Evolutionary conservation across 2,888 invertebrate species (phyloP), one percentile per base, ranked within the genome.

Genomic region (Oxystoma pomonae): DNA sequence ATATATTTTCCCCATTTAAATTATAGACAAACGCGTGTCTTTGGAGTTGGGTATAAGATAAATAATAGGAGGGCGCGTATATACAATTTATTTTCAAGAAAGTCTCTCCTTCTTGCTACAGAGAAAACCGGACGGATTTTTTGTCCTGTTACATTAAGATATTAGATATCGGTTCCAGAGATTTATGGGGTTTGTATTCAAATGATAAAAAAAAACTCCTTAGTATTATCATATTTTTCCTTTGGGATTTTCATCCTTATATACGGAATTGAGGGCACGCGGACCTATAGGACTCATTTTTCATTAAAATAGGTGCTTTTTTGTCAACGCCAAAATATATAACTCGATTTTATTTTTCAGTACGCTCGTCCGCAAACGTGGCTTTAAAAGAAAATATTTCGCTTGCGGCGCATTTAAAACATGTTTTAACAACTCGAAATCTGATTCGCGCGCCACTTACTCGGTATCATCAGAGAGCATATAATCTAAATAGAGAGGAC

Each of bases 91-190:
- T 53, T 53, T 53, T 53, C 53, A 19, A 53, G 17, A 53, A 53
- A 53, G 19, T 16, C 19, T 17, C n/a, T 53, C n/a, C 53, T 16
- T 35, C 12, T 53, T 53, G 53, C 53, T 9, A 5, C 7, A 19
- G 5, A 53, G 7, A 53, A 53, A 16, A 17, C 53, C 53, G 53
- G 53, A 53, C 17, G 53, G 7, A 58, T 58, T 62, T 62, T 62
- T 62, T 62, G 62, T 58, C 55, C 52, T 55, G 57, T 20, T 58
- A 55, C 62, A 62, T 62, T 62, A 62, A 62, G 62, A 62, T 62
- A 62, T 62, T 62, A 58, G 53, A 53, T 58, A 62, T 62, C 20
- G 62, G 58, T 51, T 53, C n/a, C 35, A 19, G 35, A 58, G 62
- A 62, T 62, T 62, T 62, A 62, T 62, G 51, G 12, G 12, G 5